Base-by-base conservation (phyloP, 2,888 invertebrate genomes). In the Nomada goodeniana region DNA sequence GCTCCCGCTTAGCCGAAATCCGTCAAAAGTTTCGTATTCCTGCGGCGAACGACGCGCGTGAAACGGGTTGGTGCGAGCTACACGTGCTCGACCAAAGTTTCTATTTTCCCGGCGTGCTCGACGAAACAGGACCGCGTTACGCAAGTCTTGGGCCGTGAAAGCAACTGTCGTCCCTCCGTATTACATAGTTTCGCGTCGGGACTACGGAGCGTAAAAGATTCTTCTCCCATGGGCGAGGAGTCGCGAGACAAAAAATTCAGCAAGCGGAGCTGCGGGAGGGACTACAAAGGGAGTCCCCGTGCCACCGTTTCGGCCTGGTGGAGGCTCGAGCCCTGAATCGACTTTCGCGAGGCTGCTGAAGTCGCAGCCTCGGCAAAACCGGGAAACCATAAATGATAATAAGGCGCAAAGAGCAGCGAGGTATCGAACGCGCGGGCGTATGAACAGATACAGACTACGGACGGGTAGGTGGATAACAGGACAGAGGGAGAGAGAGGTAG, bases 401-500 rank as follows among this genome's bases (percentile, higher is more conserved):
- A 70, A 80, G 61, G 77, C 44, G 53, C 59, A 61, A 60, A 55
- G 55, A 75, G 71, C 69, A 10, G 29, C 44, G 29, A 60, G 87
- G 86, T 89, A 89, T 90, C 89, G 90, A 90, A 88, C 88, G 88
- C 65, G 71, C 65, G 50, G 9, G n/a, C 42, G 53, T 52, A 23
- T 11, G n/a, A 20, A 36, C 36, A 7, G 36, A 36, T 36, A 36
- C 36, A 36, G 36, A 36, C 9, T 10, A 29, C 44, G 26, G n/a
- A 57, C 29, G n/a, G 52, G 42, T 80, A 29, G 26, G 42, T 23
- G 2, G 78, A 82, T 76, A 76, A 36, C 57, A 61, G 59, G 53
- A 68, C 42, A 76, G 69, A 53, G 20, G 64, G 77, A 65, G 77
- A 75, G 76, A 85, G 88, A 85, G 79, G 91, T 91, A 91, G 91